Percentiles rank a stretch among this genome's conserved stretches.
Conservation (phyloP, 2,888 invertebrate species). For the Campopleginae sp. region DNA sequence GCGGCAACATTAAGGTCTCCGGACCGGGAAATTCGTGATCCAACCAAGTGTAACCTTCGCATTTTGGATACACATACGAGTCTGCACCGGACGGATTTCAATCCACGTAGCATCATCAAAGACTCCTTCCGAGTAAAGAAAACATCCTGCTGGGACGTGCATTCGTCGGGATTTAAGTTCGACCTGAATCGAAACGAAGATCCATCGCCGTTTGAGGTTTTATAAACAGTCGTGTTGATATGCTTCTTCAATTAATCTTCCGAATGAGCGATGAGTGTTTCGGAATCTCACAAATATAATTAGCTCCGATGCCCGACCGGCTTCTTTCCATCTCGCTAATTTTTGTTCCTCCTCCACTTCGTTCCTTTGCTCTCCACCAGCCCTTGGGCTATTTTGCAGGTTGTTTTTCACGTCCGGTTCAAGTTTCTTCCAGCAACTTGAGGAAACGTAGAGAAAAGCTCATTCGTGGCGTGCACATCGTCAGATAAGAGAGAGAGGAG, state of each 20-base stretch:
- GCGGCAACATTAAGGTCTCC: conserved; percentile 79
- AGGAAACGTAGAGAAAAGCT: conserved; percentile 78
- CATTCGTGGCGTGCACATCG: conserved; percentile 58
- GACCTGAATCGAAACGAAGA: background rate
- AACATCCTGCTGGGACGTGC: conserved; percentile 7
- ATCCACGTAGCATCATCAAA: conserved; percentile 39
- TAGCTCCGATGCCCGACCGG: conserved; percentile 10
- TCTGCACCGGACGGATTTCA: conserved; percentile 47
- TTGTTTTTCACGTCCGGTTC: conserved; percentile 74
- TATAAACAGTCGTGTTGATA: background rate
- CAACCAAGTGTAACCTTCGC: conserved; percentile 67
- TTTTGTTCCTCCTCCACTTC: background rate
- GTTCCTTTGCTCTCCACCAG: conserved; percentile 46
- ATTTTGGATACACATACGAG: conserved; percentile 19
- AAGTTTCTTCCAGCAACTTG: conserved; percentile 79
- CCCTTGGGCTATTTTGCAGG: conserved; percentile 75
- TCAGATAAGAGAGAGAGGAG: conserved; percentile 64
- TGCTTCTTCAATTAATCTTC: background rate
- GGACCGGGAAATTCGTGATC: conserved; percentile 67
- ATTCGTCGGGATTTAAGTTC: background rate
- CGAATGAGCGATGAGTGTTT: background rate
- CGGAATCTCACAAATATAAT: background rate
- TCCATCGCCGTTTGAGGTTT: background rate
- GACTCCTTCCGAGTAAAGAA: conserved; percentile 17
- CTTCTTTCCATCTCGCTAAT: conserved; percentile 20